A percentile compares a stretch with the other conserved stretches of the same genome.
Conservation (phyloP, 2,888 invertebrate species). For the Drosophila neonasuta region DNA sequence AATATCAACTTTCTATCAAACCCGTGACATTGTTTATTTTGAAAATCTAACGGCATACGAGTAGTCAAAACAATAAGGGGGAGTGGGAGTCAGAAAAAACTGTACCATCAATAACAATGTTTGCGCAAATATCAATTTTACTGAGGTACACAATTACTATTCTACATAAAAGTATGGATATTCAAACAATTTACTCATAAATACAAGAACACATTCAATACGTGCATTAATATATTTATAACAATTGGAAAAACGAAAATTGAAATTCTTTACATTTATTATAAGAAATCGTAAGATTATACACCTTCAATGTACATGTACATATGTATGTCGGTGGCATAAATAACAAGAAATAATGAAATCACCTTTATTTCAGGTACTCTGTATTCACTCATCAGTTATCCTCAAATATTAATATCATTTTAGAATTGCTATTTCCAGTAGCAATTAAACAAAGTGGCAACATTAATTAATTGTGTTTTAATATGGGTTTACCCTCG, state of each 20-base stretch:
- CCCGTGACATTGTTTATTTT: too few species aligned
- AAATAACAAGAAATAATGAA: background rate
- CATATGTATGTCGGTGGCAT: background rate
- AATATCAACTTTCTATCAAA: too few species aligned
- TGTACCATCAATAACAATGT: too few species aligned
- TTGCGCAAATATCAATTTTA: too few species aligned
- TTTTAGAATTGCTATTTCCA: background rate
- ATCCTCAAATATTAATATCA: background rate
- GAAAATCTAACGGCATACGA: too few species aligned
- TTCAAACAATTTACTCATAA: slow-evolving; percentile 6
- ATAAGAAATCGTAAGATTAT: background rate
- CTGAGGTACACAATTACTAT: background rate
- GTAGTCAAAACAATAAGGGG: too few species aligned
- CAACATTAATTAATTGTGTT: too few species aligned
- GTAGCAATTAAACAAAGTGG: too few species aligned
- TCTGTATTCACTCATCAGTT: background rate
- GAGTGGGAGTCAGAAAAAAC: too few species aligned
- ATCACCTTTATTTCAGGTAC: background rate
- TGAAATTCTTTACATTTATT: slow-evolving; percentile 17
- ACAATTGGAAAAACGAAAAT: slow-evolving; percentile 13
- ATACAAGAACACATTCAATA: slow-evolving; percentile 24
- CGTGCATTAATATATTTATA: slow-evolving; percentile 23
- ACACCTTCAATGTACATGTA: background rate
- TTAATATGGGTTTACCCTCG: background rate
- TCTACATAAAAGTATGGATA: slow-evolving; percentile 4